Base-by-base conservation (phyloP, 2,888 invertebrate genomes). In the Nemotelus pantherinus region DNA sequence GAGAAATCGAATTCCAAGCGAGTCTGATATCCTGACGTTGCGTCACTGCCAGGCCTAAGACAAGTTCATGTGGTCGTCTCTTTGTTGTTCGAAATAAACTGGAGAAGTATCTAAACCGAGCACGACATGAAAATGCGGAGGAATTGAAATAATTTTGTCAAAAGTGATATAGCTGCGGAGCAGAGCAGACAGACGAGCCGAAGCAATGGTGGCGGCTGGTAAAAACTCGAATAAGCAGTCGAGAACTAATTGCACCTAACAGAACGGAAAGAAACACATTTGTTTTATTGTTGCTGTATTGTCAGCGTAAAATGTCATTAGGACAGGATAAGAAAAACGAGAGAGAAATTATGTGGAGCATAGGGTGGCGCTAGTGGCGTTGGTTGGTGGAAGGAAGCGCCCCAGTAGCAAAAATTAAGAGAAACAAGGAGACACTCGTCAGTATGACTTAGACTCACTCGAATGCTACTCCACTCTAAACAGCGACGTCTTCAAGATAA, bases 231-330 rank as follows among this genome's bases (percentile, higher is more conserved):
- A 67, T 67, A 67, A 67, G 50, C 47, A 67, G 50, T 48, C 47
- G 48, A 67, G 50, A 67, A 67, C 67, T 67, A 67, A 67, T 67
- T 67, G 67, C 67, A 67, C 67, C 67, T 67, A 67, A 67, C 67
- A 67, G 67, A 67, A 67, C 67, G 67, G 67, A 67, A 67, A 67
- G 67, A 67, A 67, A 25, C 48, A 67, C 67, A 67, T 67, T 67
- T 47, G 47, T 67, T 48, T 67, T 48, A 67, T 67, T 67, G 67
- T 67, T 67, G 67, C n/a, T 67, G 67, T 67, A 67, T 48, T 67
- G 67, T 48, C n/a, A 48, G n/a, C 48, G 47, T 67, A 45, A 67
- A 67, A 67, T 25, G 67, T 67, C 47, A 47, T 67, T 48, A 67
- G 67, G 44, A 57, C 57, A 50, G n/a, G 10, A 10, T 25, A 60